These are phyloP conservation scores for Chlorops oryzae DNA, from an alignment of 1,140 invertebrate species.

Conservation along the genomic window DNA sequence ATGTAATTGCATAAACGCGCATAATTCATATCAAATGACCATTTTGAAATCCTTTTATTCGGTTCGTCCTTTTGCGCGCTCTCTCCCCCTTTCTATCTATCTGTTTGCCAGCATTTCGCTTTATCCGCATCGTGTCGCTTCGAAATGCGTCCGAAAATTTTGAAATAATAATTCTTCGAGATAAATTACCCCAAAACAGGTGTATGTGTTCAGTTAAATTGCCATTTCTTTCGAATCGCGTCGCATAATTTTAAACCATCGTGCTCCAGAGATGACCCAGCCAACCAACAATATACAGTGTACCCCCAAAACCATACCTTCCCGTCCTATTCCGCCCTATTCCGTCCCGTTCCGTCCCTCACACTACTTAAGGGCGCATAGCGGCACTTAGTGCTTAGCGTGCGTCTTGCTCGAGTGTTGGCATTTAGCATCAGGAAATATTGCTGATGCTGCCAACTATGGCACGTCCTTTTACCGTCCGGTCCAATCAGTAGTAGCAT, in stretches of 20 bases:
- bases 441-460: slow-evolving; percentile 46
- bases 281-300: no score
- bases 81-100: neutral
- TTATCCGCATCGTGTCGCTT: no score
- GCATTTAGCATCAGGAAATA: slow-evolving; percentile 47
- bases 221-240: slow-evolving; percentile 19
- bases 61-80: slow-evolving; percentile 2
- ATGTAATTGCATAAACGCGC: slow-evolving; percentile 45
- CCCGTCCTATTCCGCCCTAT: no score
- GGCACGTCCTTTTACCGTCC: no score
- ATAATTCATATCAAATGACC: slow-evolving; percentile 49
- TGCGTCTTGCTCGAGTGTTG: no score
- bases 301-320: no score
- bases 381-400: no score
- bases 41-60: slow-evolving; percentile 48
- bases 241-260: slow-evolving; percentile 17
- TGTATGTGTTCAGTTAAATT: slow-evolving; percentile 24
- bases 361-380: no score
- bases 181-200: slow-evolving; percentile 48
- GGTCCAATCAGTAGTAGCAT: no score
- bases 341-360: slow-evolving; percentile 1
- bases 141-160: slow-evolving; percentile 44
- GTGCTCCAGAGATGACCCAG: no score
- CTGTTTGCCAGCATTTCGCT: neutral
- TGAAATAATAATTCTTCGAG: slow-evolving; percentile 49